phyloP scores from a whole-genome alignment of 1,140 invertebrate species.

The Cryptotermes secundus region DNA sequence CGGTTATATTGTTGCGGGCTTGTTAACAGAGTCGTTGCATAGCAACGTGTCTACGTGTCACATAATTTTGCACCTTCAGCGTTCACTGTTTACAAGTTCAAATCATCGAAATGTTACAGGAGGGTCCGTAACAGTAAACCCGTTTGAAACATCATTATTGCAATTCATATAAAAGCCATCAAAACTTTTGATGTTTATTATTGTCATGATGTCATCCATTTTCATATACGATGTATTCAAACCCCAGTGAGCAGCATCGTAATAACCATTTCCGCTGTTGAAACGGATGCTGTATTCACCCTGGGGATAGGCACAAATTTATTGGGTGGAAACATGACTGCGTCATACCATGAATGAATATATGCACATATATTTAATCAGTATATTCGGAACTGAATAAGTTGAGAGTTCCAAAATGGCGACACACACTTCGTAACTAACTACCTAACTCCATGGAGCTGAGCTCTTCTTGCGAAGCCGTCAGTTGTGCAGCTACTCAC shows the following conservation, averaged over 20 bases:
- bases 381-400: not conserved
- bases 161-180: not conserved
- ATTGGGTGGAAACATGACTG: constrained; percentile 1
- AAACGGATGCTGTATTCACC: constrained; percentile 1
- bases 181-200: not conserved
- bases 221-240: not conserved
- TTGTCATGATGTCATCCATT: not conserved
- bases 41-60: too few relatives aligned
- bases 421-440: not conserved
- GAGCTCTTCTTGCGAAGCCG: too few relatives aligned
- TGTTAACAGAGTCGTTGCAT: too few relatives aligned
- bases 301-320: not conserved
- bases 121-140: too few relatives aligned
- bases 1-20: too few relatives aligned
- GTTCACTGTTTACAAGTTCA: too few relatives aligned
- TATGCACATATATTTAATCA: not conserved
- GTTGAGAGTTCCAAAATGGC: not conserved
- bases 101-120: too few relatives aligned
- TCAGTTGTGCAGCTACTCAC: too few relatives aligned
- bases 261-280: not conserved
- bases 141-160: too few relatives aligned
- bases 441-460: too few relatives aligned
- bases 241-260: not conserved
- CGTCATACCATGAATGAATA: not conserved
- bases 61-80: too few relatives aligned